These are phyloP conservation scores for Delichon dasypus DNA, from an alignment of 2,797 vertebrate genomes.

Conservation along the genomic window DNA sequence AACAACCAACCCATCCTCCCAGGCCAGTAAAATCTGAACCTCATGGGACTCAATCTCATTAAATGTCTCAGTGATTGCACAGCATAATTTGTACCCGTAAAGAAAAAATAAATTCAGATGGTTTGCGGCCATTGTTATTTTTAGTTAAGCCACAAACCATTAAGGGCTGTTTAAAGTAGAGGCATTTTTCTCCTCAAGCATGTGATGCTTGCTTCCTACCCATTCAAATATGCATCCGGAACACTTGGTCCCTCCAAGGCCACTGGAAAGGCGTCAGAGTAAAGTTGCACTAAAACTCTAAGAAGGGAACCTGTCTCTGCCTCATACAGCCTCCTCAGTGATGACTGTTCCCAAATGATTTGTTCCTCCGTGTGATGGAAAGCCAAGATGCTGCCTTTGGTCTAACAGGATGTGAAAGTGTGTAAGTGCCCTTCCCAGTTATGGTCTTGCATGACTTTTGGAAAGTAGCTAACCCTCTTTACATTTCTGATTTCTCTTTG, in stretches of 20 bases:
- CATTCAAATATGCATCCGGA: not conserved
- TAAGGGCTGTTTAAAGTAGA: slow-evolving; percentile 17
- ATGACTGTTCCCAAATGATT: not conserved
- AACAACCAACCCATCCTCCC: not conserved
- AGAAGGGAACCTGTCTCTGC: not conserved
- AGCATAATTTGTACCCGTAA: not conserved
- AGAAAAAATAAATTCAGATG: not conserved
- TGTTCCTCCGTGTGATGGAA: not conserved
- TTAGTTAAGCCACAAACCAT: slow-evolving; percentile 36
- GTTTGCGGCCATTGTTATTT: slow-evolving; percentile 17
- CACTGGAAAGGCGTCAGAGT: not conserved
- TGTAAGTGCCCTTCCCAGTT: not conserved
- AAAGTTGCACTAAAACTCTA: not conserved
- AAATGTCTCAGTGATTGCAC: not conserved
- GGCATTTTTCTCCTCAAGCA: not conserved
- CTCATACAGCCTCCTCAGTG: not conserved
- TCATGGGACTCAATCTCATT: not conserved
- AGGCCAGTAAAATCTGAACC: not conserved
- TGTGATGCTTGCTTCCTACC: not conserved
- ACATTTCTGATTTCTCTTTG: not conserved
- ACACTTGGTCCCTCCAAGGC: not conserved
- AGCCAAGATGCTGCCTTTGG: not conserved
- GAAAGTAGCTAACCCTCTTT: not conserved
- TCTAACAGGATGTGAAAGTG: not conserved
- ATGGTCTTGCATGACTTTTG: not conserved